Evolutionary conservation across 2,113 vertebrate genomes (phyloP).

Genomic region (Hippocampus barbouri): DNA sequence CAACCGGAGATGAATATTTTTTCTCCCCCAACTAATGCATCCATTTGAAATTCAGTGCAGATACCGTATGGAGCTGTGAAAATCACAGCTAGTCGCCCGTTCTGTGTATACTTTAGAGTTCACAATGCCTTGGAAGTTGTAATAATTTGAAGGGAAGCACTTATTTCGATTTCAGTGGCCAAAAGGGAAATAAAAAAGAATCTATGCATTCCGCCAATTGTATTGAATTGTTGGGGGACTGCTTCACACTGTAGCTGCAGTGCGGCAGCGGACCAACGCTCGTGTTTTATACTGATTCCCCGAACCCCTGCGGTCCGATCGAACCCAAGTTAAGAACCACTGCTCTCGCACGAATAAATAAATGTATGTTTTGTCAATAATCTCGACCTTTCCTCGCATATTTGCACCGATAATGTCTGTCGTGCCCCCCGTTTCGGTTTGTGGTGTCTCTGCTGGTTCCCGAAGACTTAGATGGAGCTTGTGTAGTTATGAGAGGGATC

Average conservation of each 20-base stretch:
- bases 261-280: neutral
- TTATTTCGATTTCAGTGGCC: slow-evolving; percentile 1
- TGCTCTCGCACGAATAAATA: neutral
- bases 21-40: too few relatives aligned
- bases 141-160: neutral
- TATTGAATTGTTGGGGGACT: neutral
- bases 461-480: slow-evolving; percentile 42
- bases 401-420: slow-evolving; percentile 2
- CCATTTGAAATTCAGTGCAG: neutral
- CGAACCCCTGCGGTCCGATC: too few relatives aligned
- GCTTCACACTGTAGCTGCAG: neutral
- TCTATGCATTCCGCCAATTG: neutral
- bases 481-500: slow-evolving; percentile 32
- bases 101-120: neutral
- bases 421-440: slow-evolving; percentile 15
- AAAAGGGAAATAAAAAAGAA: slow-evolving; percentile 3
- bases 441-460: slow-evolving; percentile 16
- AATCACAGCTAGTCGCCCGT: neutral
- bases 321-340: too few relatives aligned
- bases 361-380: neutral
- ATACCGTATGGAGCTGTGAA: neutral
- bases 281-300: neutral
- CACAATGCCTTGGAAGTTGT: neutral
- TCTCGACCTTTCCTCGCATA: slow-evolving; percentile 7
- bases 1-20: too few relatives aligned